Evolutionary conservation across 2,888 invertebrate genomes (phyloP), one percentile per base, ranked within the genome.

Genomic region (Hydrotaea diabolus): DNA sequence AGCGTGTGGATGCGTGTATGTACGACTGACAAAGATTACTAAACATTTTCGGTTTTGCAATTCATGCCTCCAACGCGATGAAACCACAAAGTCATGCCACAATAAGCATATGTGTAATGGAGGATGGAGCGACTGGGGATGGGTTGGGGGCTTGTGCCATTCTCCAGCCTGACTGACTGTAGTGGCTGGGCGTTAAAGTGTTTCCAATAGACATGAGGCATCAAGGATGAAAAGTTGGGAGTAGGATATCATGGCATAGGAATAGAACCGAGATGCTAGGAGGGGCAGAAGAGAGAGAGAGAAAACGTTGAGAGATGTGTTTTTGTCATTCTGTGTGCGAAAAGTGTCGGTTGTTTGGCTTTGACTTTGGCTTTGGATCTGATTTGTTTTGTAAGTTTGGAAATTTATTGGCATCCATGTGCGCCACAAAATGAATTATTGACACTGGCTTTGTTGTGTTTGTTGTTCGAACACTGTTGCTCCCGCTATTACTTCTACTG

Each of bases 61-160:
- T 66, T 39, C 43, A 79, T 81, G 64, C 71, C 77, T 78, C 69
- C 53, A n/a, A 83, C 69, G 69, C 59, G 49, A 75, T 11, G 21
- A 80, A 85, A 83, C 76, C 71, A 62, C 66, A 77, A 64, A 83
- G 80, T 77, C 77, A 82, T 73, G 64, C 55, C 57, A 49, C 46
- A 73, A 73, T 59, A 43, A 79, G 71, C 69, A 13, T 49, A 5
- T 15, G 69, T 49, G 39, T 39, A 39, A 39, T 4, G 7, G 26
- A 77, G 36, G 36, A 73, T 77, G 49, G 13, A 66, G n/a, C 2
- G 49, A 15, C n/a, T n/a, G n/a, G n/a, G n/a, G n/a, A n/a, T n/a
- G n/a, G n/a, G n/a, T n/a, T n/a, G n/a, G n/a, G n/a, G n/a, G n/a
- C n/a, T n/a, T n/a, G n/a, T 49, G n/a, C n/a, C n/a, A 2, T 13